Percentiles rank a stretch among this genome's conserved stretches.
Conservation (phyloP, 1,140 invertebrate genomes). For the Amyelois transitella region DNA sequence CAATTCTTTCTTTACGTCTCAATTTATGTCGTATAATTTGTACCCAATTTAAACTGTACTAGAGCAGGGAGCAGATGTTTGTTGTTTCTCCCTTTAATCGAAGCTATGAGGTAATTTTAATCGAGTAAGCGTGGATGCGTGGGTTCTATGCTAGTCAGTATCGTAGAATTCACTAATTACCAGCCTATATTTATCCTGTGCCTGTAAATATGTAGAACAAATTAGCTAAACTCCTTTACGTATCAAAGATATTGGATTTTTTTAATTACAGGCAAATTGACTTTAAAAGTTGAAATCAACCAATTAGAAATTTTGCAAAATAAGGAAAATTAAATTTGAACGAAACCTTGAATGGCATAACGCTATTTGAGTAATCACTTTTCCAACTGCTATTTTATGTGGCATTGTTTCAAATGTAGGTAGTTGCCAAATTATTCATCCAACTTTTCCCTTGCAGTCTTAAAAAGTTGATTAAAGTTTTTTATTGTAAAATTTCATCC, state of each 20-base stretch:
- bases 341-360: no score
- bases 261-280: no score
- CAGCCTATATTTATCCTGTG: no score
- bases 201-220: no score
- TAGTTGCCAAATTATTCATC: background rate
- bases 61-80: background rate
- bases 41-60: background rate
- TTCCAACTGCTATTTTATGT: background rate
- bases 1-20: background rate
- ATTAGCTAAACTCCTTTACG: no score
- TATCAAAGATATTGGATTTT: no score
- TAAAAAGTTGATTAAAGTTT: background rate
- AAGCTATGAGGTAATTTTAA: background rate
- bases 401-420: background rate
- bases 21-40: no score
- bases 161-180: no score
- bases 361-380: background rate
- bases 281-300: no score
- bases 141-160: background rate
- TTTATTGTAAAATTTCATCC: background rate
- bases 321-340: no score
- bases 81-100: background rate
- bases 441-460: background rate
- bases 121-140: background rate
- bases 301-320: no score